Base-by-base conservation (phyloP, 1,140 invertebrate species). In the Solen grandis region DNA sequence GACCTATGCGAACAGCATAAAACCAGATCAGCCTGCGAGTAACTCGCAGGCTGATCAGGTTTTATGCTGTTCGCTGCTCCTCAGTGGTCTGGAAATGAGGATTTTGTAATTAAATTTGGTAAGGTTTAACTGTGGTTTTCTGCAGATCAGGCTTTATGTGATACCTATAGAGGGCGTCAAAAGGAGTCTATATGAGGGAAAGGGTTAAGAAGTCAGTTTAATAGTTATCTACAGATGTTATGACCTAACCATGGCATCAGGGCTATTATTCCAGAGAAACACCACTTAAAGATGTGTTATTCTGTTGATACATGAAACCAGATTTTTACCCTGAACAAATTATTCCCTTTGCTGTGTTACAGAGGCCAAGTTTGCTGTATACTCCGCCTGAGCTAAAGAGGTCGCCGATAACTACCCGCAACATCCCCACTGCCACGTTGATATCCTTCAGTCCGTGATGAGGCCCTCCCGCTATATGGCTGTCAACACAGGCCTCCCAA, bases 361-460 rank as follows among this genome's bases (percentile, higher is more conserved):
- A 78, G 75, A 68, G 75, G 29, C 63, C 63, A 0, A 78, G 75
- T 60, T 29, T 78, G 14, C 41, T 78, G 5, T 60, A 54, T 16
- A 78, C 75, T 14, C 75, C 75, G 16, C 75, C 75, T 19, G 65
- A 78, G 27, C 2, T 78, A 16, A 78, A 66, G 22, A 27, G 36
- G 22, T 27, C 27, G 13, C n/a, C 14, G 14, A 36, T 14, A 5
- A 13, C 38, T 54, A 57, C 62, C 10, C 22, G 16, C 8, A 19
- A 78, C 31, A 54, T 78, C n/a, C 75, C 75, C 31, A 78, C 75
- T 8, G 75, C 63, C 41, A 78, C 35, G 14, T 52, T 78, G 13
- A 78, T 78, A 10, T 68, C 62, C 2, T 78, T 78, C 31, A 78
- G 60, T 13, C 75, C 75, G 29, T 78, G 74, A 77, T n/a, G n/a